These are phyloP conservation scores for Malurus splendens DNA, from an alignment of 2,797 vertebrate genomes.

Conservation along the genomic window DNA sequence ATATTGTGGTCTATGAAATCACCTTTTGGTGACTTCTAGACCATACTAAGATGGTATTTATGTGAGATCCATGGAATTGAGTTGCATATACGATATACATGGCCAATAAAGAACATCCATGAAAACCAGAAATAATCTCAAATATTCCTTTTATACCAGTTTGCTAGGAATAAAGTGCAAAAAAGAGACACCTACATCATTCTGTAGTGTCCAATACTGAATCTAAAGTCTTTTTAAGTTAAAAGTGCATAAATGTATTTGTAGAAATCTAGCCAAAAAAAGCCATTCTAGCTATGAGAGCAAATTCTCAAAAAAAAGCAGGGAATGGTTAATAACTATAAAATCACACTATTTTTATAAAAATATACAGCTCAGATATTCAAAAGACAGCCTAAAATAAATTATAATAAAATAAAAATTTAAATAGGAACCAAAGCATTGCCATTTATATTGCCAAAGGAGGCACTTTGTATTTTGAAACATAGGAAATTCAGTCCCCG, in stretches of 20 bases:
- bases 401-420: slow-evolving; percentile 47
- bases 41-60: not conserved
- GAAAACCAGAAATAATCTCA: slow-evolving; percentile 19
- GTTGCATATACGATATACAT: not conserved
- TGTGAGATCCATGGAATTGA: not conserved
- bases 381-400: slow-evolving; percentile 62
- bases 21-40: not conserved
- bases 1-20: not conserved
- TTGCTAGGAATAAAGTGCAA: slow-evolving; percentile 2
- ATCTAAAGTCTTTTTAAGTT: not conserved
- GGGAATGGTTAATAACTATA: slow-evolving; percentile 40
- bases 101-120: slow-evolving; percentile 15
- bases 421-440: slow-evolving; percentile 70
- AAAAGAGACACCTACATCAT: slow-evolving; percentile 26
- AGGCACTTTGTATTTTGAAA: slow-evolving; percentile 71
- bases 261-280: slow-evolving; percentile 44
- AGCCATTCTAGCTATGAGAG: slow-evolving; percentile 42
- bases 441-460: slow-evolving; percentile 73
- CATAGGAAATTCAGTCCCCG: slow-evolving; percentile 49
- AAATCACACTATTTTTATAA: slow-evolving; percentile 42
- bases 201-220: slow-evolving; percentile 40
- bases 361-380: slow-evolving; percentile 42
- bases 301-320: slow-evolving; percentile 36
- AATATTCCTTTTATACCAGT: slow-evolving; percentile 4
- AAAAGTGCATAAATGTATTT: not conserved